Conservation (phyloP, 2,113 vertebrate genomes). For the Apistogramma diplotaenia region DNA sequence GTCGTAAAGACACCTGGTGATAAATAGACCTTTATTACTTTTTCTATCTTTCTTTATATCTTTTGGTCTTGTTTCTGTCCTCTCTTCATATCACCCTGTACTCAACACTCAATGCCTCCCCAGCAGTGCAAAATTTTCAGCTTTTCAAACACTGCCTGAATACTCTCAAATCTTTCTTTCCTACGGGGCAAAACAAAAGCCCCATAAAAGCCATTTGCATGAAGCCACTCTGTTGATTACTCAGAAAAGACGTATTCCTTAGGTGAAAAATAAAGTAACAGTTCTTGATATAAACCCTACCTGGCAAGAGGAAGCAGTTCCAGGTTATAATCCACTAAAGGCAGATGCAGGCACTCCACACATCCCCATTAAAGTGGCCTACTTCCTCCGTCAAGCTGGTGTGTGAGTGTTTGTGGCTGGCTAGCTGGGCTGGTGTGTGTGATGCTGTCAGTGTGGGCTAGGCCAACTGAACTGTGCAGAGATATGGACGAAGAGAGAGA, state of each 20-base stretch:
- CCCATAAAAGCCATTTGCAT: conserved; percentile 3
- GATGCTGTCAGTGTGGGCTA: conserved; percentile 65
- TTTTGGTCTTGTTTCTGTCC: not conserved
- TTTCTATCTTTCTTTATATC: conserved; percentile 53
- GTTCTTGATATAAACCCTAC: conserved; percentile 36
- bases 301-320: conserved; percentile 62
- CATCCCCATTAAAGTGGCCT: conserved; percentile 70
- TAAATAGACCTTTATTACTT: conserved; percentile 55
- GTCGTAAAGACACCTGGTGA: conserved; percentile 44
- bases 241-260: not conserved
- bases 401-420: conserved; percentile 56
- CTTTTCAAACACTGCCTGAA: conserved; percentile 5
- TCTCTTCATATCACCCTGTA: conserved; percentile 17
- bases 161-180: not conserved
- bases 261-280: not conserved
- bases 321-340: conserved; percentile 66
- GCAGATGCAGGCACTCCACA: conserved; percentile 55
- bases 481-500: conserved; percentile 13
- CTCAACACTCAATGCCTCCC: conserved; percentile 48
- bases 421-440: conserved; percentile 49
- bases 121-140: conserved; percentile 27
- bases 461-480: conserved; percentile 57
- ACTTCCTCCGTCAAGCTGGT: conserved; percentile 70
- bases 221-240: not conserved
- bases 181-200: not conserved